phyloP scores from a whole-genome alignment of 2,888 invertebrate genomes.

The Agrilus cyanescens region DNA sequence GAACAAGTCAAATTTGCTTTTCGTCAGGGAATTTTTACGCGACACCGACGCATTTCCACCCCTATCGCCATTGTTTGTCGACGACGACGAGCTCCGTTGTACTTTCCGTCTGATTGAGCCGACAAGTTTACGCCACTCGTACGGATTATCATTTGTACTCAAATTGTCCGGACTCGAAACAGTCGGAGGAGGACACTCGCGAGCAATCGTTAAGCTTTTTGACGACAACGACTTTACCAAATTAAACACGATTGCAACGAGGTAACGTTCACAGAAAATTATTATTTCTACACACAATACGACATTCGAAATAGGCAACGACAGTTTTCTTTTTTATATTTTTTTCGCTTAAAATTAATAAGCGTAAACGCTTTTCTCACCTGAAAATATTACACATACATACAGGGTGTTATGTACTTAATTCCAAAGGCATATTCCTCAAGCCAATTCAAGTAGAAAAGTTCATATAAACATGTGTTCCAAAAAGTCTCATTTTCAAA shows the following conservation, averaged over 20 bases:
- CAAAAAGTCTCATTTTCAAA: too few relatives aligned
- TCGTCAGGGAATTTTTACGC: slow-evolving; percentile 35
- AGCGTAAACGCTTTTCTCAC: slow-evolving; percentile 13
- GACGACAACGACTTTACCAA: slow-evolving; percentile 30
- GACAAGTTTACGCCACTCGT: slow-evolving; percentile 37
- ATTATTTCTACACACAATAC: too few relatives aligned
- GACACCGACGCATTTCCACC: slow-evolving; percentile 17
- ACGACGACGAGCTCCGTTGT: slow-evolving; percentile 32
- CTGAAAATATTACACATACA: neutral
- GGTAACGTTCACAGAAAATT: too few relatives aligned
- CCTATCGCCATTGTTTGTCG: slow-evolving; percentile 12
- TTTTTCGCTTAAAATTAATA: slow-evolving; percentile 7
- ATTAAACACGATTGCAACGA: slow-evolving; percentile 28
- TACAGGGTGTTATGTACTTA: too few relatives aligned
- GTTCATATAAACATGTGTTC: too few relatives aligned
- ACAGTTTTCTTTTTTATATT: too few relatives aligned
- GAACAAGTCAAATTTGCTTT: slow-evolving; percentile 25
- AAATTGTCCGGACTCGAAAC: slow-evolving; percentile 16
- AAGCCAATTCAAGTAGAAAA: too few relatives aligned
- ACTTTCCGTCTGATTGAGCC: slow-evolving; percentile 37
- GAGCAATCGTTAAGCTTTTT: slow-evolving; percentile 28
- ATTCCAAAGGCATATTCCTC: too few relatives aligned
- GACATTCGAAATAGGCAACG: too few relatives aligned
- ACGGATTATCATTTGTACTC: slow-evolving; percentile 19
- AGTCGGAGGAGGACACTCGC: slow-evolving; percentile 23